Evolutionary conservation across 2,888 invertebrate species (phyloP), one percentile per base, ranked within the genome.

Genomic region (Amiota minor): DNA sequence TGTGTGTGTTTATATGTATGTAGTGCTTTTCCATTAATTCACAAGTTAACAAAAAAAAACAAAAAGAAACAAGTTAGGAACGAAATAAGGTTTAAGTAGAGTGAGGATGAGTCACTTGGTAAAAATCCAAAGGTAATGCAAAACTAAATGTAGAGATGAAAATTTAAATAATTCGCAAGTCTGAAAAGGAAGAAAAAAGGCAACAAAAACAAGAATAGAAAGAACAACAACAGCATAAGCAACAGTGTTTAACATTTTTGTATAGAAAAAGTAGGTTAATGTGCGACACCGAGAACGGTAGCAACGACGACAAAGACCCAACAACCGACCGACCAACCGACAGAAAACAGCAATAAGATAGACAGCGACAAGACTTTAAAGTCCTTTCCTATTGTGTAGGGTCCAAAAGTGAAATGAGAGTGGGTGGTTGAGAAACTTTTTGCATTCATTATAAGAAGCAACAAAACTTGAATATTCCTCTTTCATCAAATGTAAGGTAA

Each of bases 111-210:
- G 53, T 16, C 59, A 62, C n/a, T 67, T 71, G 53, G 55, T 23
- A 71, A 62, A n/a, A 75, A 70, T 71, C 55, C 23, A 20, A 65
- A 46, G 45, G 53, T 47, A 59, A 47, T 23, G 53, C 23, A 50
- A 55, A 23, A 72, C 8, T 67, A 46, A 65, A 71, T 55, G 56
- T 62, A 70, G 55, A 74, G 56, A 46, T 64, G 67, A 56, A 76
- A 81, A 85, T 85, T 81, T 81, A 76, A 83, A 84, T 84, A 81
- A 78, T 77, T 85, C 79, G 79, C 80, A 84, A 80, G 67, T 10
- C 16, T 49, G 61, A 23, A 14, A 23, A 64, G 47, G 49, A 16
- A 35, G 55, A 46, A 9, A 50, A 71, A 50, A 46, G 62, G 23
- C 71, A 71, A 50, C 71, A 71, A 23, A 20, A 61, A 8, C 62